Base-by-base conservation (phyloP, 2,113 vertebrate genomes). In the Camelus dromedarius region DNA sequence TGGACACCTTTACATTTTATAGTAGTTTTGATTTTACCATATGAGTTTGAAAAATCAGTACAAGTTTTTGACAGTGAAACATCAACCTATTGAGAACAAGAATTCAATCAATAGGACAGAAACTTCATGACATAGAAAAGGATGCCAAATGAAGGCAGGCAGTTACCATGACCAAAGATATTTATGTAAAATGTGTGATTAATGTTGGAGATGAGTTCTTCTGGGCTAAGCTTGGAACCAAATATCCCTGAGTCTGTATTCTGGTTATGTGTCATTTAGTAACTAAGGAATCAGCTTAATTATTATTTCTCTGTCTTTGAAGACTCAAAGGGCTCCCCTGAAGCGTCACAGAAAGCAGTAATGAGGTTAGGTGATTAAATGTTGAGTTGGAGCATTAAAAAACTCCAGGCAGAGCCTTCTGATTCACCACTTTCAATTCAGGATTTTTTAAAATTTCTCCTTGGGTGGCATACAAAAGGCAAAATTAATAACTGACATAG, bases 391-490 rank as follows among this genome's bases (percentile, higher is more conserved):
- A 95, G 69, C 26, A 73, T 54, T 81, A 46, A 54, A 85, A 90
- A 77, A 84, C 32, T 54, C 26, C 48, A 82, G 79, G 48, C 10
- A 56, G 12, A 80, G 19, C 16, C 80, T 24, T 69, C 64, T 75
- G n/a, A 92, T 60, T 80, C 16, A 62, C 46, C 42, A 93, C 4
- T 38, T n/a, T 69, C 58, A 77, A 16, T 69, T 89, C 50, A 89
- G 54, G 30, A 90, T 62, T 95, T 95, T 28, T 89, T 79, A 90
- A 50, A 70, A 48, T 80, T 69, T 73, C 48, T 94, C 89, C 56
- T 82, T 26, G 28, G 6, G 56, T 56, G 64, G 30, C n/a, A 52
- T 42, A 62, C 11, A 66, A 66, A 64, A 70, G 22, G 38, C 7
- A 92, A 90, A 91, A 82, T 81, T 64, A 79, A 16, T 76, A 76